Evolutionary conservation across 2,888 invertebrate species (phyloP).

Genomic region (Hypsopygia costalis): DNA sequence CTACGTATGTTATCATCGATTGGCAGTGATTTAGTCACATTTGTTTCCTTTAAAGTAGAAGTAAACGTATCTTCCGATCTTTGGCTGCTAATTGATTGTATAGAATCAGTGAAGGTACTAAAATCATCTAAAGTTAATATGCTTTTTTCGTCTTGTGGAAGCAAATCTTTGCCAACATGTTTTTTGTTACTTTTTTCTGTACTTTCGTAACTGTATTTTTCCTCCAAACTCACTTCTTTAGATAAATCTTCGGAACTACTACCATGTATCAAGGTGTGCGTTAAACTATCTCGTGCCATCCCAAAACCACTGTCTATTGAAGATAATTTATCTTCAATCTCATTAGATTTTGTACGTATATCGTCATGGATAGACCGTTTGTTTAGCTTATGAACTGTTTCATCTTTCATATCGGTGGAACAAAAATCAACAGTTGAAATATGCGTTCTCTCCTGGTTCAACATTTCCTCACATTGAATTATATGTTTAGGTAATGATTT

Average conservation of each 20-base stretch:
- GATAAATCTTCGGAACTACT: slow-evolving; percentile 68
- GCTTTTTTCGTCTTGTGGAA: slow-evolving; percentile 12
- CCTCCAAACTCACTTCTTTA: slow-evolving; percentile 66
- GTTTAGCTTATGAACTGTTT: slow-evolving; percentile 18
- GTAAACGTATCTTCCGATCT: slow-evolving; percentile 23
- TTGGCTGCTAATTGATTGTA: slow-evolving; percentile 30
- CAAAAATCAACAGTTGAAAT: slow-evolving; percentile 21
- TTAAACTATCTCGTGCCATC: slow-evolving; percentile 36
- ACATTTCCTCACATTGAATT: slow-evolving; percentile 33
- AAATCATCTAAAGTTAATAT: slow-evolving; percentile 21
- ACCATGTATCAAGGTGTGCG: slow-evolving; percentile 37
- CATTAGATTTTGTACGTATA: slow-evolving; percentile 9
- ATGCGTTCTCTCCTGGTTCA: slow-evolving; percentile 33
- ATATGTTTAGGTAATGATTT: slow-evolving; percentile 8
- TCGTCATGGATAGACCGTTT: slow-evolving; percentile 22
- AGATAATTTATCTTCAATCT: slow-evolving; percentile 24
- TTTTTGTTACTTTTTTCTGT: slow-evolving; percentile 54
- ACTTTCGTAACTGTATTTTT: slow-evolving; percentile 66
- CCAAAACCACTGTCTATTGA: slow-evolving; percentile 37
- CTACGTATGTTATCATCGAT: slow-evolving; percentile 19
- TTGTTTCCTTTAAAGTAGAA: slow-evolving; percentile 31
- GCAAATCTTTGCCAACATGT: slow-evolving; percentile 7
- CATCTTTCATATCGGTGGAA: slow-evolving; percentile 19
- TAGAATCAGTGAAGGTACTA: slow-evolving; percentile 22
- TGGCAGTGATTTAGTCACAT: slow-evolving; percentile 15